Evolutionary conservation across 1,140 invertebrate genomes (phyloP).

Genomic region (Caerostris extrusa): DNA sequence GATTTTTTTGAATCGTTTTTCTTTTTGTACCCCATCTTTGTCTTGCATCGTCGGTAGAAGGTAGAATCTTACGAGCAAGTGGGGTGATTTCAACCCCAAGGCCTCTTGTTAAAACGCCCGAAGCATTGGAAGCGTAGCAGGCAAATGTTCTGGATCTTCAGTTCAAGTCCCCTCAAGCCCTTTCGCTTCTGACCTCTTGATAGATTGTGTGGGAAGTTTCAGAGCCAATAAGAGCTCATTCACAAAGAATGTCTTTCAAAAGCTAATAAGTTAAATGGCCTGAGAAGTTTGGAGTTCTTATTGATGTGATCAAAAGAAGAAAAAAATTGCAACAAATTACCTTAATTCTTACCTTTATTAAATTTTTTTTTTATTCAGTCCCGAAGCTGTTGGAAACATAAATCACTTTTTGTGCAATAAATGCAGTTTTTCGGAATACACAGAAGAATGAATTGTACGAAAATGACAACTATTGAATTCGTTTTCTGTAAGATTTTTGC

Average conservation of each 20-base stretch:
- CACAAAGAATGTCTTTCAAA: constrained; percentile 49
- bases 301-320: neutral
- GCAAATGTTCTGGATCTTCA: constrained; percentile 30
- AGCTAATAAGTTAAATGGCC: constrained; percentile 50
- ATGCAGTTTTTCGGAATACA: neutral
- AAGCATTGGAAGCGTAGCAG: constrained; percentile 23
- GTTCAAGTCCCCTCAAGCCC: constrained; percentile 49
- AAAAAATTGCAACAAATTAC: neutral
- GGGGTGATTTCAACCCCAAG: neutral
- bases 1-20: constrained; percentile 16
- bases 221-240: constrained; percentile 42
- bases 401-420: too few species aligned
- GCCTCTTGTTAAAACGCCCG: constrained; percentile 33
- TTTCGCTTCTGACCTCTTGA: constrained; percentile 48
- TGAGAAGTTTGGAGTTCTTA: constrained; percentile 7
- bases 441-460: neutral
- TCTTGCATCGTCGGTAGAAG: constrained; percentile 32
- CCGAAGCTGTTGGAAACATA: neutral
- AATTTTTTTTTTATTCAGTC: neutral
- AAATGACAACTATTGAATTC: neutral
- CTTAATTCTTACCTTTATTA: neutral
- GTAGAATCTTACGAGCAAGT: neutral
- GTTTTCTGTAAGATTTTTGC: neutral
- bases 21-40: constrained; percentile 47
- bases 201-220: constrained; percentile 50